These are phyloP conservation scores for Agonopterix subpropinquella DNA, from an alignment of 2,888 invertebrate species.

Conservation along the genomic window DNA sequence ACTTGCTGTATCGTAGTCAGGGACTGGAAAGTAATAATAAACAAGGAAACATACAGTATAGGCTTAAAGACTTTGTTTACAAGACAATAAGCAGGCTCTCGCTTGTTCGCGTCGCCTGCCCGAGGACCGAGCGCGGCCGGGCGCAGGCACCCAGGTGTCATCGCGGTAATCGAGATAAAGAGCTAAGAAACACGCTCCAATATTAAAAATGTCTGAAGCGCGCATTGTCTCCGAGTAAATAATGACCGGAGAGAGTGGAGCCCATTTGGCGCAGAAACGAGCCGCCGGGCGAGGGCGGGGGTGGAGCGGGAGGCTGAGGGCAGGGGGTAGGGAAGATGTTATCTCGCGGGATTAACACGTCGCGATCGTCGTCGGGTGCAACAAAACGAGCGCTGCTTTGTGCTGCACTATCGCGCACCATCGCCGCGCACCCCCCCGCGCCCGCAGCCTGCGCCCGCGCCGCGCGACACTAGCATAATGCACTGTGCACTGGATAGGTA, in stretches of 20 bases:
- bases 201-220: too few relatives aligned
- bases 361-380: conserved; percentile 11
- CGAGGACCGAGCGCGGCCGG: background rate
- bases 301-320: conserved; percentile 15
- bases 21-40: too few relatives aligned
- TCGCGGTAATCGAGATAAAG: background rate
- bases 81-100: too few relatives aligned
- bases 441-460: too few relatives aligned
- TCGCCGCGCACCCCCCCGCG: conserved; percentile 16
- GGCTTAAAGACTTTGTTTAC: too few relatives aligned
- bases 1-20: too few relatives aligned
- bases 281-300: conserved; percentile 1
- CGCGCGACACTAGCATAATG: too few relatives aligned
- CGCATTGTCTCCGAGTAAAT: too few relatives aligned
- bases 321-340: conserved; percentile 4
- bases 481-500: too few relatives aligned
- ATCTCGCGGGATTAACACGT: conserved; percentile 35
- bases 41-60: too few relatives aligned
- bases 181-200: too few relatives aligned
- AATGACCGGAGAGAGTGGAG: too few relatives aligned
- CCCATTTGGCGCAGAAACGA: conserved; percentile 8
- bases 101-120: background rate
- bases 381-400: conserved; percentile 11
- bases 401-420: conserved; percentile 15
- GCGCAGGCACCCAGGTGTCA: background rate